phyloP scores from a whole-genome alignment of 1,140 invertebrate genomes.

The Chlorops oryzae region DNA sequence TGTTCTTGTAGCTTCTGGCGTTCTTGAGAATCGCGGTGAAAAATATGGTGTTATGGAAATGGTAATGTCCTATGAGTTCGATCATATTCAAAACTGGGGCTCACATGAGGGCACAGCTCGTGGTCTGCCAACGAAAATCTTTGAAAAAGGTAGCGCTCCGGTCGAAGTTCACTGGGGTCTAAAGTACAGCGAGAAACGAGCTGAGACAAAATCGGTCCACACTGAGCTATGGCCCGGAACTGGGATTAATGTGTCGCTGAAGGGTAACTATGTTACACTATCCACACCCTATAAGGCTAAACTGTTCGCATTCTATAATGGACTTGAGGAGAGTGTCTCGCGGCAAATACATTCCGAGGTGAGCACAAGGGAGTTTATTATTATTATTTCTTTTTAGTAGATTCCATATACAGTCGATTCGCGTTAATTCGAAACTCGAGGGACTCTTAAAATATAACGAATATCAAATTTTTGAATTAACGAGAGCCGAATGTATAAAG shows the following conservation, averaged over 20 bases:
- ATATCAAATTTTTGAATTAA: too few relatives aligned
- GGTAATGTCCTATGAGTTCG: conserved; percentile 63
- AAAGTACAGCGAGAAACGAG: conserved; percentile 52
- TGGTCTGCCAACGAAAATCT: conserved; percentile 64
- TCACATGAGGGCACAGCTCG: conserved; percentile 68
- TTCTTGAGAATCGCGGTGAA: conserved; percentile 58
- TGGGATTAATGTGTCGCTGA: conserved; percentile 69
- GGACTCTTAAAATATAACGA: too few relatives aligned
- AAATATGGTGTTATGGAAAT: conserved; percentile 55
- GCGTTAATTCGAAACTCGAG: too few relatives aligned
- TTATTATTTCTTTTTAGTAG: too few relatives aligned
- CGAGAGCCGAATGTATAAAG: too few relatives aligned
- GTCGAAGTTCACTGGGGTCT: conserved; percentile 65
- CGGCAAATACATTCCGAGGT: conserved; percentile 37
- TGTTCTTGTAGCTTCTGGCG: conserved; percentile 49
- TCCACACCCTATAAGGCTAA: conserved; percentile 67
- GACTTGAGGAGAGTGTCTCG: conserved; percentile 47
- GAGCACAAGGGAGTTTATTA: conserved; percentile 5
- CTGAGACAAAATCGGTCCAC: conserved; percentile 49
- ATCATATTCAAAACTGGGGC: conserved; percentile 68
- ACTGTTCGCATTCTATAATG: conserved; percentile 63
- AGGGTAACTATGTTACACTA: conserved; percentile 62
- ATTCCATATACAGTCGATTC: too few relatives aligned
- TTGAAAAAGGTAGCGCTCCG: conserved; percentile 53
- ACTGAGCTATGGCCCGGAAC: conserved; percentile 59